Evolutionary conservation across 1,140 invertebrate species (phyloP).

Genomic region (Zaprionus taronus): DNA sequence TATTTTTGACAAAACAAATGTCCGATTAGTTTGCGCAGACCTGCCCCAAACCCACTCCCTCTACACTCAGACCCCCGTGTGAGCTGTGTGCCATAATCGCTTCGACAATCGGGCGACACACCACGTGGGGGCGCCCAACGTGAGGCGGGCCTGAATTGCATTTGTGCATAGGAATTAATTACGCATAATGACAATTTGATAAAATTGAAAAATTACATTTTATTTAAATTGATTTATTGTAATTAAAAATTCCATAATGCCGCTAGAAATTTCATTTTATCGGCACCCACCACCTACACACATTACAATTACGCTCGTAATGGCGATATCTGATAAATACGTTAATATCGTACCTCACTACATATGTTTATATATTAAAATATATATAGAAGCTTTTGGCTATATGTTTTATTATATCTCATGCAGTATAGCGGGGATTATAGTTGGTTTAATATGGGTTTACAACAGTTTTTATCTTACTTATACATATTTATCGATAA

Average conservation of each 20-base stretch:
- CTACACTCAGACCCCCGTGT: background rate
- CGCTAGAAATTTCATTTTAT: constrained; percentile 50
- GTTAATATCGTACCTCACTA: too few species aligned
- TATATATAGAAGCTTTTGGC: background rate
- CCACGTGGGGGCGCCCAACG: constrained; percentile 30
- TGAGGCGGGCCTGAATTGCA: constrained; percentile 60
- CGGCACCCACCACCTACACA: background rate
- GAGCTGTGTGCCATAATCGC: constrained; percentile 26
- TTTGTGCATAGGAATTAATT: constrained; percentile 83
- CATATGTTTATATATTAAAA: too few species aligned
- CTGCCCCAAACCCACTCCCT: background rate
- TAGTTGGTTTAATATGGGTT: background rate
- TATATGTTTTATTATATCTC: background rate
- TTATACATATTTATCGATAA: background rate
- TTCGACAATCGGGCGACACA: constrained; percentile 27
- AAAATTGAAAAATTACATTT: constrained; percentile 84
- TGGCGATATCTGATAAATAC: background rate
- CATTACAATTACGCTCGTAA: background rate
- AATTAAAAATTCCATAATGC: constrained; percentile 79
- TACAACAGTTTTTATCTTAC: background rate
- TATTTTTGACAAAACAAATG: constrained; percentile 81
- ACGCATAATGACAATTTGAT: constrained; percentile 83
- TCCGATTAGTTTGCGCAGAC: constrained; percentile 28
- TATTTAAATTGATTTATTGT: constrained; percentile 82
- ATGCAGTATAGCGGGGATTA: accelerated